Base-by-base conservation (phyloP, 2,888 invertebrate genomes). In the Junonia oenone region DNA sequence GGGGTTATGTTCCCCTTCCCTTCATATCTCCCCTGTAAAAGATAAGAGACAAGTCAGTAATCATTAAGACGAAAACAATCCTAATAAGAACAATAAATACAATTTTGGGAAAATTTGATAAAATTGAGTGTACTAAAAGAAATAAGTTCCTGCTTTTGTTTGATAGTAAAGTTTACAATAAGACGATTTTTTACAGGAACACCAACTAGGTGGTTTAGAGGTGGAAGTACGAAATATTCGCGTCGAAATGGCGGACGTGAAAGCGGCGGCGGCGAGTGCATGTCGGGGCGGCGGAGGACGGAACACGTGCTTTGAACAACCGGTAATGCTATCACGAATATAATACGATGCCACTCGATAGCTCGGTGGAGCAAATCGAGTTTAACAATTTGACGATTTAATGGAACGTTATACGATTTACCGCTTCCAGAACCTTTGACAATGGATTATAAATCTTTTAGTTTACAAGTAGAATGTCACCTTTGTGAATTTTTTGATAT, bases 131-230 rank as follows among this genome's bases (percentile, higher is more conserved):
- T n/a, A n/a, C n/a, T n/a, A n/a, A n/a, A n/a, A n/a, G n/a, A n/a
- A n/a, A n/a, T n/a, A n/a, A n/a, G n/a, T n/a, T n/a, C n/a, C n/a
- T n/a, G n/a, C n/a, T n/a, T n/a, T n/a, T n/a, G n/a, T n/a, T n/a
- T n/a, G n/a, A n/a, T n/a, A 29, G 6, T 6, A 6, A 29, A 29
- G 8, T 29, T 11, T 29, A 29, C 2, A 11, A 8, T 11, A 1
- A 29, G 11, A 8, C 11, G 14, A 11, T 38, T 50, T 19, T 35
- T 37, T 4, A 13, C 19, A 93, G 94, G 93, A 92, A 67, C 91
- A 91, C 54, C 93, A 93, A 69, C 69, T 94, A 8, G 80, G 79
- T 11, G 88, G 82, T 3, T 91, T 94, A 75, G 93, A 94, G 68
- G 68, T 76, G 2, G 93, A 94, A 69, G 92, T 94, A 0, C 85